Evolutionary conservation across 2,113 vertebrate genomes (phyloP), one percentile per base, ranked within the genome.

Genomic region (Micromys minutus): DNA sequence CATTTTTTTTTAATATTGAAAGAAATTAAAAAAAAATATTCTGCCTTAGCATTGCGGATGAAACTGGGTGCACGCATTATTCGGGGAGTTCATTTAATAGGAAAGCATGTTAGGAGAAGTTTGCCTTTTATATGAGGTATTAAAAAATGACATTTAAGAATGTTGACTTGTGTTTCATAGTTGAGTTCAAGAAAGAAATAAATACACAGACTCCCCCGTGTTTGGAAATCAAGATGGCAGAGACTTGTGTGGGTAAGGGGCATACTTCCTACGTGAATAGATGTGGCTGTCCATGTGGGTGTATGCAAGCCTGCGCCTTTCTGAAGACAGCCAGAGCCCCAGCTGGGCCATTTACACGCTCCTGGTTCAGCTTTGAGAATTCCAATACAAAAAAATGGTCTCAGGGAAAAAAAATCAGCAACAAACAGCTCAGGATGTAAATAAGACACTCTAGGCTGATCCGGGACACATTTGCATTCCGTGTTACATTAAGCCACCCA

Each of bases 1-100:
- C 98, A 97, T 98, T 98, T 98, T 98, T 98, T 63, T 98, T 98
- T 98, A 98, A 98, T 98, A 98, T 91, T 93, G 96, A 98, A 97
- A 98, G 97, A 98, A 89, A 90, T 55, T 95, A 85, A 79, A 90
- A 61, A 57, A 24, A 97, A 74, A 88, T 45, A 69, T 98, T 93
- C 95, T 96, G 97, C 96, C 90, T 98, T 61, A 97, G 98, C 97
- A 96, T 92, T 97, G 94, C 89, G 94, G 98, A 98, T 97, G 98
- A 97, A 98, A 98, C 95, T 97, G 97, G 95, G 97, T 96, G 94
- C 92, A 93, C 87, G 96, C 94, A 97, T 97, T 96, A 96, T 97
- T 96, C 94, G 79, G 95, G 96, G 98, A 98, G 98, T 98, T 98
- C 97, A 98, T 98, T 96, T 98, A 98, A 97, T 96, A 97, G 95